Evolutionary conservation across 2,888 invertebrate genomes (phyloP), one percentile per base, ranked within the genome.

Genomic region (Volucella zonaria): DNA sequence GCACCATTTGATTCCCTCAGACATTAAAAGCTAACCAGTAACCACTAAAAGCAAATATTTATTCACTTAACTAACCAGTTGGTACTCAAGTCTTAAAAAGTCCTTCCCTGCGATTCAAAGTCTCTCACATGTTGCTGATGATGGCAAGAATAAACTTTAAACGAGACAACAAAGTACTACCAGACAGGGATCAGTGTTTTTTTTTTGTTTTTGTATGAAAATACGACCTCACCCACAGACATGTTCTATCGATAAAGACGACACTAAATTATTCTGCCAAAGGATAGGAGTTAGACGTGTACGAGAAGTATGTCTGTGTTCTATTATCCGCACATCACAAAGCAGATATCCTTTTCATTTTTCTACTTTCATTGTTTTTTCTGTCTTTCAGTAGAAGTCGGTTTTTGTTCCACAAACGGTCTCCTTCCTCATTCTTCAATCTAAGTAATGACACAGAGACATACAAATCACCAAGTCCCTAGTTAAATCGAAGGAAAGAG

Each of bases 211-310:
- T 18, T 18, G 1, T 45, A 58, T 31, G 56, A 67, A 82, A 64
- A 51, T 61, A 75, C 68, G 62, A 80, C 68, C 82, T 67, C 42
- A 73, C 67, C 71, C 82, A 67, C 67, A 75, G 59, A 70, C 74
- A 70, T 74, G 71, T 43, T 78, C 74, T 61, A 70, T 83, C 82
- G 78, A 83, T 83, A 83, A 83, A 83, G 82, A 83, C 82, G 74
- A 75, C 18, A 23, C 82, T 83, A 79, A 83, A 83, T 83, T 79
- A 83, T 82, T 73, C 68, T 78, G 74, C 74, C 68, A 54, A 74
- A 68, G 62, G 61, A 82, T 67, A 14, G 38, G 31, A 23, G 51
- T 14, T 12, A 38, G 49, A 1, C 15, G 49, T 18, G 56, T n/a
- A 58, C 42, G 56, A 6, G 10, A 56, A 61, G 64, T 45, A 42